phyloP scores from a whole-genome alignment of 2,113 vertebrate species.

The Lethenteron camtschaticum region DNA sequence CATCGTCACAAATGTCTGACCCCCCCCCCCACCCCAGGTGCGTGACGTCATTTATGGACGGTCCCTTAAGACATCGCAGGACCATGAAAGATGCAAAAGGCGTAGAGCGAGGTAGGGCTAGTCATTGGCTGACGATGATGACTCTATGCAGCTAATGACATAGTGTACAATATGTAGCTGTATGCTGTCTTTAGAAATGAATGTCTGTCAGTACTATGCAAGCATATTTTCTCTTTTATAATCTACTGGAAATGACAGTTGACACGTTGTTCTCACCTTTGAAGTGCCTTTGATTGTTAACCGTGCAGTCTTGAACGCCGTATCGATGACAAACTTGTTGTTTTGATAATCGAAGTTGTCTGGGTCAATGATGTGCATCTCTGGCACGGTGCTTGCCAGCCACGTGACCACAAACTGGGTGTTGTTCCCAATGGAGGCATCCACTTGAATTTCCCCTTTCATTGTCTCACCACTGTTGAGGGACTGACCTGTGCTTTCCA shows the following conservation, averaged over 20 bases:
- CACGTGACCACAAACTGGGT: slow-evolving; percentile 23
- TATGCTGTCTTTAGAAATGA: too few relatives aligned
- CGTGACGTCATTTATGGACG: too few relatives aligned
- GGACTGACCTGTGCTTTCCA: slow-evolving; percentile 17
- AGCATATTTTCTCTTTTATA: slow-evolving; percentile 1
- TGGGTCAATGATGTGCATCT: slow-evolving; percentile 17
- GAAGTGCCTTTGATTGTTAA: slow-evolving; percentile 20
- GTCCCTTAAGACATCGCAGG: too few relatives aligned
- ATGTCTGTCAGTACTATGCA: too few relatives aligned
- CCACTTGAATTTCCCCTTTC: slow-evolving; percentile 17
- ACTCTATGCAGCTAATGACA: too few relatives aligned
- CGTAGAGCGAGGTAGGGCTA: too few relatives aligned
- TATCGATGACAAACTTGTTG: slow-evolving; percentile 13
- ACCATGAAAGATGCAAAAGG: too few relatives aligned
- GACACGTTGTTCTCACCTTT: slow-evolving; percentile 15
- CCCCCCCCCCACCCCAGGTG: too few relatives aligned
- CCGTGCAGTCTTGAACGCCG: slow-evolving; percentile 11
- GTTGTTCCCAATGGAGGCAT: slow-evolving; percentile 20
- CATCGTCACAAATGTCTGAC: too few relatives aligned
- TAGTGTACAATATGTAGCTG: too few relatives aligned
- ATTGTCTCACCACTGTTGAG: slow-evolving; percentile 12
- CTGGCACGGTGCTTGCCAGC: slow-evolving; percentile 14
- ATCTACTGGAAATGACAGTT: background rate
- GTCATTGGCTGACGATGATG: too few relatives aligned
- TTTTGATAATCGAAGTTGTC: slow-evolving; percentile 16